Conservation (phyloP, 30 jellyfish, hydroid and myxozoan species). For the Aurelia aurita region DNA sequence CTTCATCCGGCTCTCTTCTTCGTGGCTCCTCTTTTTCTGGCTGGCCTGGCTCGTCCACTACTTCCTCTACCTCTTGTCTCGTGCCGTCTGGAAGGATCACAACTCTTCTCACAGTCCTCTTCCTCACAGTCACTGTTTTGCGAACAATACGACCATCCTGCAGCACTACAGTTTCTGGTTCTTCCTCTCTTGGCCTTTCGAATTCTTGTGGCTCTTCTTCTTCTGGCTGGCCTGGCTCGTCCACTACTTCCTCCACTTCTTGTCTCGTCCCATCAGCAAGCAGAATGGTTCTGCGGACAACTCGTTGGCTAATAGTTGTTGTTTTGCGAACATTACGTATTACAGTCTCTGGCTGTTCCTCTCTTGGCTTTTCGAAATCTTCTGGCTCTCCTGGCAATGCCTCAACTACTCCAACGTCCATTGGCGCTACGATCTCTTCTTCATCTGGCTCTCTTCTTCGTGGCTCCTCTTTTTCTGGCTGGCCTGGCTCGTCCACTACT, state of each 20-base stretch:
- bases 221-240: slow-evolving; percentile 9
- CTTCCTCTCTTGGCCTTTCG: slow-evolving; percentile 43
- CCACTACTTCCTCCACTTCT: slow-evolving; percentile 77
- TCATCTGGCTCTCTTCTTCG: slow-evolving; percentile 1
- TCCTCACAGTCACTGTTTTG: slow-evolving; percentile 58
- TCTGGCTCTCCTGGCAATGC: not conserved
- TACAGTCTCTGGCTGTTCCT: slow-evolving; percentile 16
- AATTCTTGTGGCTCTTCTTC: not conserved
- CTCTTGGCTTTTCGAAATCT: slow-evolving; percentile 16
- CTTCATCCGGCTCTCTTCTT: slow-evolving; percentile 6
- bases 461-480: slow-evolving; percentile 48
- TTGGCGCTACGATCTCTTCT: not conserved
- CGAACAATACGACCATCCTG: slow-evolving; percentile 36
- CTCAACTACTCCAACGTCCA: not conserved
- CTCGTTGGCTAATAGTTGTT: slow-evolving; percentile 49
- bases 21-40: slow-evolving; percentile 36
- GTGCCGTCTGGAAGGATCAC: slow-evolving; percentile 81
- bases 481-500: slow-evolving; percentile 42
- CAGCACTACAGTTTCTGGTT: slow-evolving; percentile 38
- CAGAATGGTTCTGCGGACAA: slow-evolving; percentile 47
- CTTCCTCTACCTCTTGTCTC: slow-evolving; percentile 73
- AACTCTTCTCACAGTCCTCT: slow-evolving; percentile 61
- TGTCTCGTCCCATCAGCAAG: slow-evolving; percentile 88
- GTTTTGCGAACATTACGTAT: slow-evolving; percentile 34
- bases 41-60: slow-evolving; percentile 25